Conservation (phyloP, 2,797 vertebrate genomes). For the Micromesistius poutassou region DNA sequence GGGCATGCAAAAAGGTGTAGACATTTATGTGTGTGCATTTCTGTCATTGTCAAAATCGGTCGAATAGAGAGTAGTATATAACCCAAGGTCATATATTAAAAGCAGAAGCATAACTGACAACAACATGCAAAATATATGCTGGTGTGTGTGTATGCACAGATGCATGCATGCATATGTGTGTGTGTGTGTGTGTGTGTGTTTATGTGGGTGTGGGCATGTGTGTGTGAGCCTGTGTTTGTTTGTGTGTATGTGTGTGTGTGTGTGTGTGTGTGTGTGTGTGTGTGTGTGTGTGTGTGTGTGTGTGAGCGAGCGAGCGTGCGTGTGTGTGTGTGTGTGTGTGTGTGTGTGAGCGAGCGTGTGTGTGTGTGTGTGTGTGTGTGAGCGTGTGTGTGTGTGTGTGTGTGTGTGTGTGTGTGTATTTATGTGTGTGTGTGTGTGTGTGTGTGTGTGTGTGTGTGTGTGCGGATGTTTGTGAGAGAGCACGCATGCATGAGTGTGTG, state of each 20-base stretch:
- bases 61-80: not conserved
- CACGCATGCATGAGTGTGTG: too few relatives aligned
- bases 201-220: not conserved
- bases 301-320: too few relatives aligned
- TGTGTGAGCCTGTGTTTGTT: not conserved
- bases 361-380: not conserved
- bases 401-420: too few relatives aligned
- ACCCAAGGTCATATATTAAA: not conserved
- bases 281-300: not conserved
- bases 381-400: too few relatives aligned
- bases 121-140: slow-evolving; percentile 6
- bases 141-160: not conserved
- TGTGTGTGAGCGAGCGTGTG: not conserved
- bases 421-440: too few relatives aligned
- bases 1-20: not conserved
- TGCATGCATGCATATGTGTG: not conserved
- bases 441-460: not conserved
- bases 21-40: not conserved
- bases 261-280: not conserved
- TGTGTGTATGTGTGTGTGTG: not conserved
- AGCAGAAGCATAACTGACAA: not conserved
- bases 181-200: not conserved
- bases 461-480: too few relatives aligned
- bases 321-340: too few relatives aligned
- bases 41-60: not conserved